Evolutionary conservation across 2,888 invertebrate species (phyloP).

Genomic region (Drosophila longiperda): DNA sequence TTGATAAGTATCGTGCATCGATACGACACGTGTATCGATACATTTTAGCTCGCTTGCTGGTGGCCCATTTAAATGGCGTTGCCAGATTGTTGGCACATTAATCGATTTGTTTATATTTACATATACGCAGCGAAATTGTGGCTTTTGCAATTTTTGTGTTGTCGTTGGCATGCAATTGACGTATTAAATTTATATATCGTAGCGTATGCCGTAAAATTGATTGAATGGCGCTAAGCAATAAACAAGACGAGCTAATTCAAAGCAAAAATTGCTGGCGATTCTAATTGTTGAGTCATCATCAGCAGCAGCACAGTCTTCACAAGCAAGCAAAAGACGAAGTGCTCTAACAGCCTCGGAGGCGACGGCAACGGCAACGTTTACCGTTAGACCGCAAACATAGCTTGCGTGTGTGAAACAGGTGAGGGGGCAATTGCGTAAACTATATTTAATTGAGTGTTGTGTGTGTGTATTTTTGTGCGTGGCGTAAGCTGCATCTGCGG

Average conservation of each 20-base stretch:
- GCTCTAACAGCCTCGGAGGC: slow-evolving; percentile 48
- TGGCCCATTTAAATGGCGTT: slow-evolving; percentile 15
- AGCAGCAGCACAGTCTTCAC: slow-evolving; percentile 13
- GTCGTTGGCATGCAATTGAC: slow-evolving; percentile 44
- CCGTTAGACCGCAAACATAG: slow-evolving; percentile 49
- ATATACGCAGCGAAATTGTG: slow-evolving; percentile 57
- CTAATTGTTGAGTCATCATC: slow-evolving; percentile 73
- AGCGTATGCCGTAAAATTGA: neutral
- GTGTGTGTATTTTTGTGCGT: slow-evolving; percentile 3
- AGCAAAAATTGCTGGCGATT: slow-evolving; percentile 38
- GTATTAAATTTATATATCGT: neutral
- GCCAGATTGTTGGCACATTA: slow-evolving; percentile 33
- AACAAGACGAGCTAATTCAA: slow-evolving; percentile 5
- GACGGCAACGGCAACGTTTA: slow-evolving; percentile 27
- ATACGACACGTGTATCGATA: slow-evolving; percentile 21
- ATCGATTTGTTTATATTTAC: slow-evolving; percentile 70
- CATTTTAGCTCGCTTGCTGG: neutral
- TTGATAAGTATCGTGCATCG: slow-evolving; percentile 34
- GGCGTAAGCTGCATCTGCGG: slow-evolving; percentile 42
- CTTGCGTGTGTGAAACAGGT: slow-evolving; percentile 64
- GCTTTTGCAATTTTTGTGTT: slow-evolving; percentile 28
- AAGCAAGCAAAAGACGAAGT: slow-evolving; percentile 31
- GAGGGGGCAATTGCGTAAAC: slow-evolving; percentile 51
- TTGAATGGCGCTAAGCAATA: slow-evolving; percentile 40
- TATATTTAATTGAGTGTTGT: slow-evolving; percentile 4